These are phyloP conservation scores for Pogona vitticeps DNA, from an alignment of 2,113 vertebrate species.

Conservation along the genomic window DNA sequence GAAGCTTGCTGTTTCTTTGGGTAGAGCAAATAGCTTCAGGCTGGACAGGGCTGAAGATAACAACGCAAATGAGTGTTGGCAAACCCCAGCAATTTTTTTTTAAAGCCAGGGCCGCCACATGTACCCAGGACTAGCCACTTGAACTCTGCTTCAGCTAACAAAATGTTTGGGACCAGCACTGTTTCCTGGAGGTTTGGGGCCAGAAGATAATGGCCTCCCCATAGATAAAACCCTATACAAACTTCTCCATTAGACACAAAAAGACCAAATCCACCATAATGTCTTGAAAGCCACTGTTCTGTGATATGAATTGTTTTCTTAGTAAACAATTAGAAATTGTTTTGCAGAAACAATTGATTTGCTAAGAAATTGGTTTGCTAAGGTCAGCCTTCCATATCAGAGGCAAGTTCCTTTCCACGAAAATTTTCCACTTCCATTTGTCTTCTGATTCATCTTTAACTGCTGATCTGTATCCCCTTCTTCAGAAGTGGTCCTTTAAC, in stretches of 20 bases:
- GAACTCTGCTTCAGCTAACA: neutral
- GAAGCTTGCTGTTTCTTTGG: neutral
- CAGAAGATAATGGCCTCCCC: neutral
- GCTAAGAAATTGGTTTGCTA: neutral
- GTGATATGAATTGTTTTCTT: neutral
- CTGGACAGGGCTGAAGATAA: too few relatives aligned
- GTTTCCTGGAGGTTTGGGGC: neutral
- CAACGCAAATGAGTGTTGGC: neutral
- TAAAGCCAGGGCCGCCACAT: neutral
- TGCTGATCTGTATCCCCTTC: neutral
- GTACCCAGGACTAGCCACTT: too few relatives aligned
- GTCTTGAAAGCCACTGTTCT: neutral
- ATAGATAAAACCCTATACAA: neutral
- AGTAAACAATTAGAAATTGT: neutral
- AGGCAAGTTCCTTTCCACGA: neutral
- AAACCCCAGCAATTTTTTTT: neutral
- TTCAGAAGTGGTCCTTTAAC: neutral
- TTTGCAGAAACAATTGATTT: neutral
- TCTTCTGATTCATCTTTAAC: neutral
- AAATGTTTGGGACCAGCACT: neutral
- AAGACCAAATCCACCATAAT: neutral
- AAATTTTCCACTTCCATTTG: neutral
- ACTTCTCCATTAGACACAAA: too few relatives aligned
- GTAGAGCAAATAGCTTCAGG: too few relatives aligned
- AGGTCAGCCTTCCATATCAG: neutral